These are phyloP conservation scores for Schizothorax lantsangensis DNA, from an alignment of 2,797 vertebrate genomes.

Conservation along the genomic window DNA sequence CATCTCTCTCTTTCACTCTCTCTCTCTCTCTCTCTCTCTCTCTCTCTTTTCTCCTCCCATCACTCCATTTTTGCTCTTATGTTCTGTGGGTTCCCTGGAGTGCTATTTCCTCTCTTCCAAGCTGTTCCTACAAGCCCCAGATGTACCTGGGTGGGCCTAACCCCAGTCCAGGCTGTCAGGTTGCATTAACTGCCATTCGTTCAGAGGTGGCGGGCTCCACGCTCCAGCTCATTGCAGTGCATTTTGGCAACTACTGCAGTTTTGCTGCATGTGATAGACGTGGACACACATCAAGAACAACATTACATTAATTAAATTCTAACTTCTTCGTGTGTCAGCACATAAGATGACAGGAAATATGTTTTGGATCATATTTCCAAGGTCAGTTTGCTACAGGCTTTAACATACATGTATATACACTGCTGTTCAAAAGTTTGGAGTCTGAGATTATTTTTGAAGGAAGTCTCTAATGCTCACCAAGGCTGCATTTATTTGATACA, in stretches of 20 bases:
- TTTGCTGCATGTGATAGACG: slow-evolving; percentile 16
- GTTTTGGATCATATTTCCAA: slow-evolving; percentile 2
- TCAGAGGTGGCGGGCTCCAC: slow-evolving; percentile 36
- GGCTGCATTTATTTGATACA: background rate
- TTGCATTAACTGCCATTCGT: slow-evolving; percentile 47
- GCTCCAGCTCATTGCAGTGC: background rate
- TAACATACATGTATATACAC: background rate
- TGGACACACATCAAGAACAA: slow-evolving; percentile 50
- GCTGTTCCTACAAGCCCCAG: slow-evolving; percentile 53
- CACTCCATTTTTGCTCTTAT: slow-evolving; percentile 18
- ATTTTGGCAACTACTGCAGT: slow-evolving; percentile 30
- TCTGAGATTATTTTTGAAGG: background rate
- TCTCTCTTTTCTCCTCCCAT: background rate
- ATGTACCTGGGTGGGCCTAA: slow-evolving; percentile 52
- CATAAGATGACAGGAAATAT: slow-evolving; percentile 15
- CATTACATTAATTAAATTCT: slow-evolving; percentile 35
- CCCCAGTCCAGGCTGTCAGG: slow-evolving; percentile 49
- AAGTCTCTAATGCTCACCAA: background rate
- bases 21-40: background rate
- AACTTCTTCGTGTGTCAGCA: slow-evolving; percentile 13
- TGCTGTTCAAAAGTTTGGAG: background rate
- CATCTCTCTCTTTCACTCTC: background rate
- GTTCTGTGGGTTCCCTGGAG: slow-evolving; percentile 44
- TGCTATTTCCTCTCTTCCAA: slow-evolving; percentile 55
- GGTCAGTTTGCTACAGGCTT: background rate